Evolutionary conservation across 2,888 invertebrate genomes (phyloP), one percentile per base, ranked within the genome.

Genomic region (Philopedon plagiatum): DNA sequence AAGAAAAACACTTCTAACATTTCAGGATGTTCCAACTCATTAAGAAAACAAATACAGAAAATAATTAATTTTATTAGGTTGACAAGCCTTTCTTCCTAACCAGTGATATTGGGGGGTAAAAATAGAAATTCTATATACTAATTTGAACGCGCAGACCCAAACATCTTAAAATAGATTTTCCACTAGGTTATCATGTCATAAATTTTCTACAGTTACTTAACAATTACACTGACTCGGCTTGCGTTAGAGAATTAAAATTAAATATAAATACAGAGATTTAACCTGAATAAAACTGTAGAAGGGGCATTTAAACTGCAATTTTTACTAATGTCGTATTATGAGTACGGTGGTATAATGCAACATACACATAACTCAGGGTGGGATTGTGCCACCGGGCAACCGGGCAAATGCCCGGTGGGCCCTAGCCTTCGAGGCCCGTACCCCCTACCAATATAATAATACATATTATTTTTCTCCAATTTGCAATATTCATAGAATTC

Each of bases 131-230:
- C 63, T 63, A 56, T 68, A 60, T 63, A 67, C 71, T 71, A 74
- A 74, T 74, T 74, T 74, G 71, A 65, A 57, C 71, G 41, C 71
- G 46, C 39, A 61, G 67, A 71, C 64, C 71, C 71, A 71, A 74
- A 74, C 71, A 74, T 29, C 23, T 71, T 71, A 74, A 71, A 74
- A 74, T 74, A 74, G 71, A 74, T 54, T 60, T 60, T 57, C 58
- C 37, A 65, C 64, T 69, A 54, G 69, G 73, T 69, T 69, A 73
- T 56, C 73, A 57, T 69, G 73, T 73, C 73, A 61, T 49, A 65
- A 73, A 73, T 60, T 64, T 49, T 39, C 34, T 51, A 65, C 51
- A 39, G 64, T 69, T 65, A 73, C 65, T 73, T 69, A 68, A 73
- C 61, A 69, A 69, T 64, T 57, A 21, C 58, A 67, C 54, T 15